Percentiles rank a stretch among this genome's conserved stretches.
These are phyloP conservation scores for Picathartes gymnocephalus DNA, from an alignment of 2,113 vertebrate genomes.

Conservation along the genomic window DNA sequence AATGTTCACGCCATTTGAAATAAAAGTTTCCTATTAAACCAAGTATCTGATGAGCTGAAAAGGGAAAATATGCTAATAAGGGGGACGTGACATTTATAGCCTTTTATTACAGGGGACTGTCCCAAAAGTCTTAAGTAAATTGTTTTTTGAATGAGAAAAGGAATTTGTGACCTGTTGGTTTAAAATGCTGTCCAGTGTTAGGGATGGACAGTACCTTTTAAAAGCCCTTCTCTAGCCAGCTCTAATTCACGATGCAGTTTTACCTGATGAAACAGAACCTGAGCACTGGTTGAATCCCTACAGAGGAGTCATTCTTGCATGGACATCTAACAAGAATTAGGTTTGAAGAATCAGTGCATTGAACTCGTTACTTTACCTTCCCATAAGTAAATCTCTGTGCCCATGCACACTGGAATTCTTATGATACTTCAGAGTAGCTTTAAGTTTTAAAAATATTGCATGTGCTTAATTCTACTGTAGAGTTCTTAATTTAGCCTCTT, in stretches of 20 bases:
- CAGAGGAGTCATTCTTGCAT: background rate
- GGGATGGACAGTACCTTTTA: background rate
- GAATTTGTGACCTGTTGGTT: background rate
- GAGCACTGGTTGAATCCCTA: background rate
- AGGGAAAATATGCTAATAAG: background rate
- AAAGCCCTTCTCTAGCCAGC: background rate
- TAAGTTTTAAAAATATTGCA: slow-evolving; percentile 43
- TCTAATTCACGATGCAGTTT: slow-evolving; percentile 36
- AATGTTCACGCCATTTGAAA: background rate
- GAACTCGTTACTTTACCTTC: background rate
- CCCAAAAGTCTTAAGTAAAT: background rate
- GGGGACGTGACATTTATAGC: background rate
- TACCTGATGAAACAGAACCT: slow-evolving; percentile 1
- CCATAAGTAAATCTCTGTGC: background rate
- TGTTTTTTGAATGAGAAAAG: background rate
- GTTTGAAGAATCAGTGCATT: background rate
- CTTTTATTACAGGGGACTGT: background rate
- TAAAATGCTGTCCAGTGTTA: background rate
- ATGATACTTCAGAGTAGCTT: background rate
- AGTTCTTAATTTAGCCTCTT: slow-evolving; percentile 43
- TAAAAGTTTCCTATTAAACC: background rate
- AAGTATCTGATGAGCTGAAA: background rate
- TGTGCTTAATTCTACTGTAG: slow-evolving; percentile 47
- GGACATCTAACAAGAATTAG: background rate
- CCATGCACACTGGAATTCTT: background rate